phyloP scores from a whole-genome alignment of 2,888 invertebrate genomes.

The Mayetiola destructor region DNA sequence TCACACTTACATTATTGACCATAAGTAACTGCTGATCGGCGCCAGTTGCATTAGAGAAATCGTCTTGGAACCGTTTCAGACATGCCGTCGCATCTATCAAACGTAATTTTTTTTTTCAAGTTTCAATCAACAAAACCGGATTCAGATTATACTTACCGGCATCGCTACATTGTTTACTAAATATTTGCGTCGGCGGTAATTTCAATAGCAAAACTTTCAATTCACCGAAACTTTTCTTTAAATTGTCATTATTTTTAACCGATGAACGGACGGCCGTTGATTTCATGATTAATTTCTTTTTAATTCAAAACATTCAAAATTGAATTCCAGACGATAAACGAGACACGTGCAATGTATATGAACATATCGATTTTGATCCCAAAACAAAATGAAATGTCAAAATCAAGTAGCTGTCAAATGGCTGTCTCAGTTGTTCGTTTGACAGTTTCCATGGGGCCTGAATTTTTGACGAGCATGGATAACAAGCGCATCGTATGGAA shows the following conservation, averaged over 20 bases:
- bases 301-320: not conserved
- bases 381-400: slow-evolving; percentile 7
- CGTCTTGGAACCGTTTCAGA: slow-evolving; percentile 16
- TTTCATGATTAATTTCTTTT: slow-evolving; percentile 21
- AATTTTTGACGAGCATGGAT: too few species aligned
- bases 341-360: not conserved
- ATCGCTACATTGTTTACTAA: not conserved
- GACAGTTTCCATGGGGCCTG: slow-evolving; percentile 1
- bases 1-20: slow-evolving; percentile 23
- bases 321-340: not conserved
- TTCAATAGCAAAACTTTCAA: not conserved
- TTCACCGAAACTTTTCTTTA: slow-evolving; percentile 23
- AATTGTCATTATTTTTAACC: slow-evolving; percentile 25
- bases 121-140: not conserved
- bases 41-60: slow-evolving; percentile 22
- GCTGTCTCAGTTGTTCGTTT: not conserved
- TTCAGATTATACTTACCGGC: slow-evolving; percentile 2
- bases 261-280: slow-evolving; percentile 25
- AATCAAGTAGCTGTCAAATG: not conserved
- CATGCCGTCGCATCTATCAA: not conserved
- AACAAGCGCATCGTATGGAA: too few species aligned
- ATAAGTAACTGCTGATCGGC: slow-evolving; percentile 25
- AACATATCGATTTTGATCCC: not conserved
- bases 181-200: not conserved
- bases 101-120: not conserved